Evolutionary conservation across 2,113 vertebrate genomes (phyloP), one percentile per base, ranked within the genome.

Genomic region (Gobius niger): DNA sequence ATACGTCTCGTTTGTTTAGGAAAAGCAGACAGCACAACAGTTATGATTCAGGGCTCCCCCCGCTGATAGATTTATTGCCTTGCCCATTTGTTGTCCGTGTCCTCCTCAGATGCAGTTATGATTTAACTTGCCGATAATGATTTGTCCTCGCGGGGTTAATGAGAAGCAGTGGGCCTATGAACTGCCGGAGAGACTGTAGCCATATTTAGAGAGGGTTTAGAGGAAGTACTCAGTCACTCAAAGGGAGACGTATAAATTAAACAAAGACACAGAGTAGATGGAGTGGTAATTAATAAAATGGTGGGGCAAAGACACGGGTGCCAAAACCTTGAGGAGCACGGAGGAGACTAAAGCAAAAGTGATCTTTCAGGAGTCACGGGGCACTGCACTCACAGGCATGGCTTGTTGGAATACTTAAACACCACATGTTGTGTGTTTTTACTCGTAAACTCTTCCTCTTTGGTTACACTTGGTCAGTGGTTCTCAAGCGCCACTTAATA

Each of bases 41-140:
- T 70, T 77, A 59, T 67, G 44, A 84, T 85, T 81, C 70, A 62
- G 80, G 67, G 51, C 59, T 42, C 14, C 82, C n/a, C 73, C 90
- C 24, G 88, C 91, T 88, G 79, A 85, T 73, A 66, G 85, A 93
- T 92, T 90, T 92, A 91, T 92, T 84, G 88, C 81, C 81, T 83
- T 70, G 75, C 61, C 61, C 82, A 65, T 65, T 81, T 89, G 85
- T 87, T 88, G 73, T 40, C 60, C 72, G 76, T 50, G 66, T 56
- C 65, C 72, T 75, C 68, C 82, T 80, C 85, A 90, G 87, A 82
- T 52, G 49, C 60, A 81, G 81, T 82, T 90, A 87, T 91, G 87
- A 91, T 91, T 91, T 88, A 93, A 91, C 89, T 83, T 89, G 83
- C 70, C 71, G 61, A 78, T 88, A 90, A 89, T 91, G 83, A 91